Percentiles rank a stretch among this genome's conserved stretches.
phyloP scores from a whole-genome alignment of 2,888 invertebrate genomes.

The Microplitis deprimator region DNA sequence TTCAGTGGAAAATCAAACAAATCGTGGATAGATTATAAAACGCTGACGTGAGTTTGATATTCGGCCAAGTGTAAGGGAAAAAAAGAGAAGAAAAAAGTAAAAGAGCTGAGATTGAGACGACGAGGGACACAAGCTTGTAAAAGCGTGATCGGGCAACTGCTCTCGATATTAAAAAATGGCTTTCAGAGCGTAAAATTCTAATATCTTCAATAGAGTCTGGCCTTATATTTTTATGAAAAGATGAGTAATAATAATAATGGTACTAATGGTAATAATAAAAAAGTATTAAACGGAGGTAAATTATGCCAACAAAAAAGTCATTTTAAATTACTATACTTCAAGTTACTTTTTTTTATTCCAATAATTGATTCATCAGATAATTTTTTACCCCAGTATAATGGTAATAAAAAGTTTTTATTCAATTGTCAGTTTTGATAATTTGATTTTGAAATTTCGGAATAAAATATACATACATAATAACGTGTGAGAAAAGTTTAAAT shows the following conservation, averaged over 20 bases:
- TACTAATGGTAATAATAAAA: background rate
- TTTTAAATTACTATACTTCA: background rate
- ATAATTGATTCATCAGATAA: background rate
- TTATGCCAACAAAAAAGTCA: constrained; percentile 5
- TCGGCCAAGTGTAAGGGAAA: constrained; percentile 44
- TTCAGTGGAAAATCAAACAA: background rate
- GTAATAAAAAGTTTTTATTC: background rate
- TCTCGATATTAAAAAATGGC: constrained; percentile 65
- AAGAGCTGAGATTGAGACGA: constrained; percentile 31
- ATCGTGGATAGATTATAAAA: constrained; percentile 44
- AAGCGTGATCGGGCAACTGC: constrained; percentile 62
- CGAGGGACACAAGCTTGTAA: constrained; percentile 39
- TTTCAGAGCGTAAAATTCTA: constrained; percentile 55
- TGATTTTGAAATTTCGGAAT: background rate
- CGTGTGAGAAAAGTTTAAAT: background rate
- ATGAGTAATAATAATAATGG: constrained; percentile 47
- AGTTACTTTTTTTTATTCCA: background rate
- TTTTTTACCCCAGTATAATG: background rate
- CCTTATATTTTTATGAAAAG: constrained; percentile 60
- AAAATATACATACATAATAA: background rate
- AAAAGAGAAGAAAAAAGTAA: constrained; percentile 31
- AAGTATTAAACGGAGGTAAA: background rate
- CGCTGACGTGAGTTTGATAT: constrained; percentile 44
- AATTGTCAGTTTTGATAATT: background rate
- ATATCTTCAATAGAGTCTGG: constrained; percentile 51